A percentile compares a stretch with the other conserved stretches of the same genome.
These are phyloP conservation scores for Riparia riparia DNA, from an alignment of 2,113 vertebrate genomes.

Conservation along the genomic window DNA sequence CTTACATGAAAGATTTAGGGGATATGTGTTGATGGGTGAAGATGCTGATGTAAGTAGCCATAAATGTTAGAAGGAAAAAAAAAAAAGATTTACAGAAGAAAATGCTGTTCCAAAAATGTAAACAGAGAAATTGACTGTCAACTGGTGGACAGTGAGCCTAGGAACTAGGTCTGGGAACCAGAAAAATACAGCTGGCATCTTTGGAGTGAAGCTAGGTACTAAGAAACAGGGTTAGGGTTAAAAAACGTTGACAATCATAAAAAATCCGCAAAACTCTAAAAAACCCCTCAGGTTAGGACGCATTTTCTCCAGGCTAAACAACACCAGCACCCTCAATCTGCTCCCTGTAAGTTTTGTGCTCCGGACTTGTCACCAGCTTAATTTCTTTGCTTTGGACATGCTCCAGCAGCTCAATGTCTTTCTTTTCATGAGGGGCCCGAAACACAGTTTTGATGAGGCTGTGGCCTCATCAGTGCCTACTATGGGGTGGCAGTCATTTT, in stretches of 20 bases:
- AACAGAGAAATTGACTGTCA: not conserved
- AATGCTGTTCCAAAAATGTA: accelerated
- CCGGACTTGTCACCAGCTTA: not conserved
- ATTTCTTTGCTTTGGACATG: not conserved
- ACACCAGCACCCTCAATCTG: accelerated
- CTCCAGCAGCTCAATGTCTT: not conserved
- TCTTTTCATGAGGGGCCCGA: not conserved
- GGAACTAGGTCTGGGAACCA: not conserved
- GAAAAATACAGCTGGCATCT: not conserved
- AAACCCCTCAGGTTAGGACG: not conserved
- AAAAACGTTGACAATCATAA: accelerated
- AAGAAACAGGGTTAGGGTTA: not conserved
- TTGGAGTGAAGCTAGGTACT: not conserved
- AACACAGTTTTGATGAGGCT: not conserved
- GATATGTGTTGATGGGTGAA: not conserved
- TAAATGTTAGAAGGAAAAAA: not conserved
- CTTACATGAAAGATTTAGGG: not conserved
- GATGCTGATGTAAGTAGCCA: not conserved
- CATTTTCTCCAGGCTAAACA: not conserved
- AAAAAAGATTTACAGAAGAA: not conserved
- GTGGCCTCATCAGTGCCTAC: accelerated
- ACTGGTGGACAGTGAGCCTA: not conserved
- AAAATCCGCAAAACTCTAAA: not conserved
- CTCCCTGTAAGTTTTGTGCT: not conserved
- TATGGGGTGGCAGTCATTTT: accelerated